Base-by-base conservation (phyloP, 2,888 invertebrate species). In the Cephus nigrinus region DNA sequence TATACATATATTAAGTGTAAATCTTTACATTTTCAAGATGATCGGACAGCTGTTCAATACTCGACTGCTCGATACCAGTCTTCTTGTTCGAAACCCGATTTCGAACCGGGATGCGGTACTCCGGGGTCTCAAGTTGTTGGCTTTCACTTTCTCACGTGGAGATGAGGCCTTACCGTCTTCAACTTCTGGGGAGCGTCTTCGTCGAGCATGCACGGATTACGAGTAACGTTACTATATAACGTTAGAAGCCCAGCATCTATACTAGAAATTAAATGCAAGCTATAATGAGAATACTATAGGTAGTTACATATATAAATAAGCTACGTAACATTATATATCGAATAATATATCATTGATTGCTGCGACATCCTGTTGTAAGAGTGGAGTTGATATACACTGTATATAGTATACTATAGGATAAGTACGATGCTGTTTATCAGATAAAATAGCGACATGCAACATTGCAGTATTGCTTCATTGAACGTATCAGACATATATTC, bases 111-210 rank as follows among this genome's bases (percentile, higher is more conserved):
- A 71, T 71, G 71, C 71, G 71, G 33, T 12, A 32, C 71, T 31
- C 31, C 71, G 71, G 23, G 71, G 32, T 71, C 71, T 71, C 23
- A 23, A 55, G 55, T 55, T n/a, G 31, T 71, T 71, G 31, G 71
- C 71, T 71, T 71, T 71, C 71, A 71, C 71, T 71, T 71, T 71
- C 71, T 71, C 71, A 71, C 71, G 71, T 71, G 71, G 71, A 71
- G 71, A 71, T 31, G 71, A 71, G 71, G 71, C 33, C 71, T 31
- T 30, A 31, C 71, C 71, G 23, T 71, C 71, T 71, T 31, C 55
- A 9, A 55, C 55, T 55, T 55, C 55, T 71, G 71, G 23, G 33
- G 71, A 71, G 71, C 71, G 71, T 71, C 71, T 71, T 71, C 71
- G 71, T 71, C 33, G 71, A 71, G 71, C 71, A 71, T 71, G 33